Evolutionary conservation across 1,140 invertebrate genomes (phyloP).

Genomic region (Trichonephila inaurata): DNA sequence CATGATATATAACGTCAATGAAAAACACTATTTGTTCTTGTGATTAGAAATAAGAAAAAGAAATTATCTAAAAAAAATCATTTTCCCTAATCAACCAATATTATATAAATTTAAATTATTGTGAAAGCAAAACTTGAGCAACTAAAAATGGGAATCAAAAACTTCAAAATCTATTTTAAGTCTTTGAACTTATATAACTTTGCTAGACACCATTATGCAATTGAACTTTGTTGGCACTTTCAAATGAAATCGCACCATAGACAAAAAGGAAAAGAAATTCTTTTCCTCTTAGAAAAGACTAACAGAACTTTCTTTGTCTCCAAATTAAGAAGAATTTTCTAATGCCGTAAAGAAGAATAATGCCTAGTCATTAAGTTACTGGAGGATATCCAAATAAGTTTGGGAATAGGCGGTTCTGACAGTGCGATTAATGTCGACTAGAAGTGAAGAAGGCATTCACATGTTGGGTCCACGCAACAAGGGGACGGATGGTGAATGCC

Average conservation of each 20-base stretch:
- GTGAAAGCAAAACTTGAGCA: no score
- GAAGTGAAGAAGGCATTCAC: neutral
- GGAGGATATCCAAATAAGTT: slow-evolving; percentile 67
- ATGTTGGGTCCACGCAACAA: slow-evolving; percentile 49
- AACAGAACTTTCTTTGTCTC: neutral
- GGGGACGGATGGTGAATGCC: neutral
- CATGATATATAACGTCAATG: no score
- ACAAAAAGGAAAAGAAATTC: neutral
- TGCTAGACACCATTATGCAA: neutral
- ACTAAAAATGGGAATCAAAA: no score
- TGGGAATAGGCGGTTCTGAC: slow-evolving; percentile 56
- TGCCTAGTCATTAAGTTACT: slow-evolving; percentile 69
- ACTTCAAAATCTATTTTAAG: no score
- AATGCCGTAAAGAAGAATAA: slow-evolving; percentile 71
- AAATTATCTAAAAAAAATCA: no score
- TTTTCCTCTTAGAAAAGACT: no score
- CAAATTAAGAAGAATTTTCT: slow-evolving; percentile 6
- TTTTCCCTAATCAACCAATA: no score
- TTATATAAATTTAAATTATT: no score
- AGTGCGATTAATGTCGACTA: slow-evolving; percentile 65
- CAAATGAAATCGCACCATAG: slow-evolving; percentile 46
- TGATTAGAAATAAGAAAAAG: no score
- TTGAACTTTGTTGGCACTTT: slow-evolving; percentile 19
- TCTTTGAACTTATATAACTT: no score
- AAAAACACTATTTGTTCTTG: no score